Evolutionary conservation across 2,113 vertebrate species (phyloP).

Genomic region (Lampris incognitus): DNA sequence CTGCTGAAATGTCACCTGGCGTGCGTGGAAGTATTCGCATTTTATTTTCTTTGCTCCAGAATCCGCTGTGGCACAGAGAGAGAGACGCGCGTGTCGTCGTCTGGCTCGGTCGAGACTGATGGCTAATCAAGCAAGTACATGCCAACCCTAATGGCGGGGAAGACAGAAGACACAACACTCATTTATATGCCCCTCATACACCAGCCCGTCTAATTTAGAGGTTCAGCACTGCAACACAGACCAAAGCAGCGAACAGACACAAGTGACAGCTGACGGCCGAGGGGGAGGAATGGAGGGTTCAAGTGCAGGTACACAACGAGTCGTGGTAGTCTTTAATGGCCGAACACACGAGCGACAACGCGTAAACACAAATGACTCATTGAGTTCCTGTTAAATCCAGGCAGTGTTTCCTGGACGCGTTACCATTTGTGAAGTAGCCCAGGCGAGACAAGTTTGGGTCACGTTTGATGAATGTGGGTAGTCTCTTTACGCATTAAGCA

Average conservation of each 20-base stretch:
- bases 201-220: constrained; percentile 70
- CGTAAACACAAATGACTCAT: not conserved
- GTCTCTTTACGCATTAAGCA: constrained; percentile 59
- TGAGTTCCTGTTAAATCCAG: constrained; percentile 14
- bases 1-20: no score
- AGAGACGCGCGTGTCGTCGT: constrained; percentile 30
- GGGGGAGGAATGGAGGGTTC: constrained; percentile 51
- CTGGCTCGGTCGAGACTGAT: constrained; percentile 60
- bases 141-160: constrained; percentile 47
- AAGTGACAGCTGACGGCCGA: constrained; percentile 41
- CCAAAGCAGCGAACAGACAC: constrained; percentile 35
- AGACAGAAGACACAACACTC: constrained; percentile 58
- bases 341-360: no score
- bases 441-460: constrained; percentile 71
- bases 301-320: constrained; percentile 34
- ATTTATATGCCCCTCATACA: constrained; percentile 73
- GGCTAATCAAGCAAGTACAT: constrained; percentile 71
- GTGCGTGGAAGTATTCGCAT: no score
- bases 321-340: not conserved
- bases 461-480: constrained; percentile 70
- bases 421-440: constrained; percentile 39
- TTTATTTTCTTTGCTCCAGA: not conserved
- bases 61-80: constrained; percentile 27
- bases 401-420: constrained; percentile 28
- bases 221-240: constrained; percentile 52